Percentiles rank a stretch among this genome's conserved stretches.
Conservation (phyloP, 2,888 invertebrate species). For the Machimus rusticus region DNA sequence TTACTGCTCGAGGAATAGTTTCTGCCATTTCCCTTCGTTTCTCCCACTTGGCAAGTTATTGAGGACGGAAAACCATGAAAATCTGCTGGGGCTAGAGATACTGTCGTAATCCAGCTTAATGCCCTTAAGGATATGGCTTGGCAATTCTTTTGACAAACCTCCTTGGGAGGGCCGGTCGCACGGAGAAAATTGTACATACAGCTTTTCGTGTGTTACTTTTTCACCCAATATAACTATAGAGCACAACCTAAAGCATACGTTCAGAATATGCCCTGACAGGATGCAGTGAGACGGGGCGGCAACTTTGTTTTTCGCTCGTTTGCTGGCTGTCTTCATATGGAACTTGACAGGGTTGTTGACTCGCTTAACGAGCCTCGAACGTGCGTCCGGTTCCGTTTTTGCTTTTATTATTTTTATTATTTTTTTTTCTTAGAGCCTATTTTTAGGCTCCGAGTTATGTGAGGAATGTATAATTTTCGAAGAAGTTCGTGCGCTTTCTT, state of each 20-base stretch:
- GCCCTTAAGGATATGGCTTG: conserved; percentile 18
- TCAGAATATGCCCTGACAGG: background rate
- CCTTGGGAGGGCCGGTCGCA: background rate
- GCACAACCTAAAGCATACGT: background rate
- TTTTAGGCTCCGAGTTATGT: background rate
- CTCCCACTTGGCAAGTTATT: conserved; percentile 16
- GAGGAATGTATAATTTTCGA: background rate
- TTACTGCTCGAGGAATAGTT: conserved; percentile 25
- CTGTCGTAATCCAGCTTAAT: conserved; percentile 20
- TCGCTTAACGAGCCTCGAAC: background rate
- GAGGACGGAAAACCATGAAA: conserved; percentile 24
- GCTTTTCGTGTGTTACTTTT: background rate
- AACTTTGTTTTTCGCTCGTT: background rate
- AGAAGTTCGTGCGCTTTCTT: background rate
- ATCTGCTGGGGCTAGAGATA: conserved; percentile 3
- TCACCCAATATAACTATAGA: background rate
- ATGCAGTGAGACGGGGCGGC: background rate
- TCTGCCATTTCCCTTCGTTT: background rate
- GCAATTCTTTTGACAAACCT: conserved; percentile 29
- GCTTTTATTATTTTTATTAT: background rate
- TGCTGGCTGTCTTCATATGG: background rate
- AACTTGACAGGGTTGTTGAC: background rate
- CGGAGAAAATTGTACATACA: background rate
- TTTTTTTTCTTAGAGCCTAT: background rate
- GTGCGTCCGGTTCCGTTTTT: background rate